Evolutionary conservation across 2,113 vertebrate species (phyloP), one percentile per base, ranked within the genome.

Genomic region (Vidua chalybeata): DNA sequence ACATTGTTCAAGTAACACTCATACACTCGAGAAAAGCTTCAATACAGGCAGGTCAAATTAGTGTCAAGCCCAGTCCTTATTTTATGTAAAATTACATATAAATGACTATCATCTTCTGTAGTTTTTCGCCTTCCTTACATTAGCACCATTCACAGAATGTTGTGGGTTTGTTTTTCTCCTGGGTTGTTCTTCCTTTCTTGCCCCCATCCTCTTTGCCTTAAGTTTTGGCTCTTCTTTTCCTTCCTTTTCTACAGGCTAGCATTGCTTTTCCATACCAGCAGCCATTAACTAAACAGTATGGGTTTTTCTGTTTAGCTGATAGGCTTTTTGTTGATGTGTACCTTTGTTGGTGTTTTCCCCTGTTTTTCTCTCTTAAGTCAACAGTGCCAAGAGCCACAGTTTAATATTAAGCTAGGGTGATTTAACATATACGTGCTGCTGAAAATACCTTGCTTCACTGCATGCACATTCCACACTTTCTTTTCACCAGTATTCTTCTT

Each of bases 151-250:
- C 9, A 18, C 17, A 46, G 45, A 88, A 55, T 5, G 12, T 28
- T 62, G 22, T 52, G 33, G 4, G 28, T 49, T 61, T 24, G 0
- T 21, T 35, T 64, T 75, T 67, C 41, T 75, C 66, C 59, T 74
- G 30, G 4, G 15, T 71, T 77, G 5, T 73, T 23, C 26, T 66
- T 75, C 18, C 20, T 69, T 69, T 23, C 16, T 39, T 51, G 6
- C 3, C 17, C 14, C 13, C 0, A 0, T 54, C 8, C 4, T 27
- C 14, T 37, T 21, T 3, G 2, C 9, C 11, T 30, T 13, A 59
- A 51, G 7, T 71, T 83, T 87, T 75, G 20, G 3, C n/a, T 46
- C 15, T 59, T 82, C 28, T 49, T 82, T 74, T 87, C 37, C 19
- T 90, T 92, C 10, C 4, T 87, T 87, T 93, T 84, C 78, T 63